phyloP scores from a whole-genome alignment of 2,113 vertebrate genomes.

The Prinia subflava region DNA sequence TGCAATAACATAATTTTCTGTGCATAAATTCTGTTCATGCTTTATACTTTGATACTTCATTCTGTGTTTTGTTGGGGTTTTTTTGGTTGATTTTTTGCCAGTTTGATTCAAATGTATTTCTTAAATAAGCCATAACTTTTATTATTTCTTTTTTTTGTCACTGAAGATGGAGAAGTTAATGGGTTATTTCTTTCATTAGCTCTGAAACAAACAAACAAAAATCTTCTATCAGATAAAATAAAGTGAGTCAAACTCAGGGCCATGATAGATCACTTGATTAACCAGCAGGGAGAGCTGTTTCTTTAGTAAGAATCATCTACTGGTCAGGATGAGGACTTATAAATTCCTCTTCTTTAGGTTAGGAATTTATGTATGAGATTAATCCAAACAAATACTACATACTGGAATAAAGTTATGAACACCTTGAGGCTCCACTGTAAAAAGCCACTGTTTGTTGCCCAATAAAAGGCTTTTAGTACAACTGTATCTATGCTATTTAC shows the following conservation, averaged over 20 bases:
- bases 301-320: not conserved
- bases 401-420: not conserved
- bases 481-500: not conserved
- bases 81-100: not conserved
- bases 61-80: not conserved
- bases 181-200: constrained; percentile 37
- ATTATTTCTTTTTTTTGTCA: constrained; percentile 65
- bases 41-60: constrained; percentile 41
- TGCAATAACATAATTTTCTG: constrained; percentile 13
- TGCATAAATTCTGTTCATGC: constrained; percentile 43
- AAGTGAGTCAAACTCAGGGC: constrained; percentile 20
- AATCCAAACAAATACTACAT: not conserved
- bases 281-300: constrained; percentile 47
- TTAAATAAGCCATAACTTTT: constrained; percentile 60
- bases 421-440: not conserved
- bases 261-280: constrained; percentile 36
- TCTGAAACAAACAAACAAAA: constrained; percentile 34
- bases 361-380: not conserved
- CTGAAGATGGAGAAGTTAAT: constrained; percentile 31
- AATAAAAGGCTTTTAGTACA: not conserved
- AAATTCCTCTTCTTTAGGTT: not conserved
- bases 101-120: constrained; percentile 44
- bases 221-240: constrained; percentile 47
- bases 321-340: not conserved
- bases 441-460: not conserved